phyloP scores from a whole-genome alignment of 2,113 vertebrate genomes.

The Nematolebias whitei region DNA sequence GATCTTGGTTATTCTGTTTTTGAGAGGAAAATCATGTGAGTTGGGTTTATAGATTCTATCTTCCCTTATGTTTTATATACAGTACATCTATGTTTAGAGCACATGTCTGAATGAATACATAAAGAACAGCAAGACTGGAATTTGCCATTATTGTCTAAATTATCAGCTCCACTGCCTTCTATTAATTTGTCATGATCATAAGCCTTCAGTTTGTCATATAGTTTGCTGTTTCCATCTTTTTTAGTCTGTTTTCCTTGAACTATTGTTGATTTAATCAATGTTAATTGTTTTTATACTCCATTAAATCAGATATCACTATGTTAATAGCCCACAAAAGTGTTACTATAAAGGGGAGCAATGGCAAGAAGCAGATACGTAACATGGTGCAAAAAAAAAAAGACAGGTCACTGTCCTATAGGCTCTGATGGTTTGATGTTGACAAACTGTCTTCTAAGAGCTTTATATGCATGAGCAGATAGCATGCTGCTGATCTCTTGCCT shows the following conservation, averaged over 20 bases:
- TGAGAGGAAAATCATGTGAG: conserved; percentile 36
- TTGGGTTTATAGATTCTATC: conserved; percentile 21
- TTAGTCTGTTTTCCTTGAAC: background rate
- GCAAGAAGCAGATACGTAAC: conserved; percentile 16
- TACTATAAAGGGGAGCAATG: background rate
- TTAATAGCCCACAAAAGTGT: conserved; percentile 3
- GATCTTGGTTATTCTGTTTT: background rate
- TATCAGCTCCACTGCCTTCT: conserved; percentile 36
- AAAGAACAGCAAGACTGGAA: conserved; percentile 24
- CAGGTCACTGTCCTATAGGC: conserved; percentile 26
- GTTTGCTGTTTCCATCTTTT: background rate
- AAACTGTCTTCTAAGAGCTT: background rate
- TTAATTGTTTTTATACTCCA: background rate
- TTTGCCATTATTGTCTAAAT: conserved; percentile 37
- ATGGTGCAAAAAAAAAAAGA: conserved; percentile 14
- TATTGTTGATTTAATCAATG: background rate
- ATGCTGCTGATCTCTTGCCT: too few relatives aligned
- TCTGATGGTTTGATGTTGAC: conserved; percentile 22
- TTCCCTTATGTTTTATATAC: conserved; percentile 5
- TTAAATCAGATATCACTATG: conserved; percentile 8
- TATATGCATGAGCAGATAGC: too few relatives aligned
- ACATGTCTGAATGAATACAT: conserved; percentile 24
- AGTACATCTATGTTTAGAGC: conserved; percentile 35
- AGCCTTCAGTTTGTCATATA: conserved; percentile 25
- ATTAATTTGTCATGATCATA: conserved; percentile 21